These are phyloP conservation scores for Epistrophe grossulariae DNA, from an alignment of 2,888 invertebrate genomes.

Conservation along the genomic window DNA sequence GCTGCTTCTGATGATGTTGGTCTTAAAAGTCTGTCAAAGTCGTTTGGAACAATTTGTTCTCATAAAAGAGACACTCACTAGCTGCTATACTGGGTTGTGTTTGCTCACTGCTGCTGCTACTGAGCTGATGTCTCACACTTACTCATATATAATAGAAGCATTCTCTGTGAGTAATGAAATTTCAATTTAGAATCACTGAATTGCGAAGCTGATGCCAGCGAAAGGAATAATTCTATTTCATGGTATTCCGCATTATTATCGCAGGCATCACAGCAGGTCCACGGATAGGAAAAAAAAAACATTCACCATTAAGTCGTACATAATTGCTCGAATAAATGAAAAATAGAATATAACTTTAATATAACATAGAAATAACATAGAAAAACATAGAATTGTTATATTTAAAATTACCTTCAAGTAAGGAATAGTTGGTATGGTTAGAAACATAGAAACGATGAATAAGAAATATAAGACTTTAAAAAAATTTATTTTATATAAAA, in stretches of 20 bases:
- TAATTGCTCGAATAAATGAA: neutral
- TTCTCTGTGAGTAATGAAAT: constrained; percentile 72
- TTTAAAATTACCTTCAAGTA: too few relatives aligned
- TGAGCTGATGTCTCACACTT: constrained; percentile 1
- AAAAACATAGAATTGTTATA: too few relatives aligned
- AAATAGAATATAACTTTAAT: neutral
- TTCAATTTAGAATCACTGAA: constrained; percentile 73
- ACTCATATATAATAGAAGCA: constrained; percentile 51
- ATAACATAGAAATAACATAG: neutral
- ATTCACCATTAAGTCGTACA: neutral
- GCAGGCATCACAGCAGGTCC: constrained; percentile 27
- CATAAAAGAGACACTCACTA: constrained; percentile 14
- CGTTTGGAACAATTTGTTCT: constrained; percentile 37
- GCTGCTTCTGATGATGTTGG: neutral
- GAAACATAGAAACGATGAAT: too few relatives aligned
- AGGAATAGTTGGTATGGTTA: too few relatives aligned
- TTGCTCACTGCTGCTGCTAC: neutral
- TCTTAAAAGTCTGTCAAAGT: constrained; percentile 51
- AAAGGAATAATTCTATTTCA: constrained; percentile 74
- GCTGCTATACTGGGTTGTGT: neutral
- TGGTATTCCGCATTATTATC: constrained; percentile 74
- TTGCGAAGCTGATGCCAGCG: constrained; percentile 61
- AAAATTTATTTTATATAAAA: too few relatives aligned
- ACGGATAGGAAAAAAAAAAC: neutral
- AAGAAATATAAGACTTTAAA: too few relatives aligned